Base-by-base conservation (phyloP, 1,140 invertebrate species). In the Drosophila nikananu region DNA sequence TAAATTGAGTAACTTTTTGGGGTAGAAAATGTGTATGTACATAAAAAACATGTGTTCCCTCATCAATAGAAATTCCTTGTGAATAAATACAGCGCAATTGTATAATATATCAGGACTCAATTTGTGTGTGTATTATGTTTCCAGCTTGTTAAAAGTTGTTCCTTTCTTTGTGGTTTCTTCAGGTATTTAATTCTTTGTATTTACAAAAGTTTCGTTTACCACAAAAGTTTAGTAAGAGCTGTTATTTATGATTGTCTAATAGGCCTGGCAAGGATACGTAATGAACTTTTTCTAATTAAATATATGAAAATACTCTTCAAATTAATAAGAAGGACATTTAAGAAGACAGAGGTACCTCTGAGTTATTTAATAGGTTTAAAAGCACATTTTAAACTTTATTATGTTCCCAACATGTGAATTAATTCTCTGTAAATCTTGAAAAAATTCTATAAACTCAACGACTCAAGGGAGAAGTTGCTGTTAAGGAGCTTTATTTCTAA, bases 1-100 rank as follows among this genome's bases (percentile, higher is more conserved):
- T 78, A 77, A 68, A 61, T 78, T 68, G 48, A 46, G 19, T 13
- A 74, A 75, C 49, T 71, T 71, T 66, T 32, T 15, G 4, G 30
- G 21, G 39, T n/a, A n/a, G 2, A 57, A 57, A 57, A 39, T 21
- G 17, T 10, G 5, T 21, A 23, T 10, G 5, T 55, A 23, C 19
- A 30, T 44, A 46, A 21, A 51, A 39, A 68, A 66, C 67, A 71
- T 68, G 64, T 68, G 67, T 46, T 46, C 12, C 48, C 48, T 25
- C 17, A 25, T 44, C 65, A 68, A 68, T 68, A 37, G 37, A n/a
- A 32, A 44, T 44, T 44, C 15, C 21, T 63, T 12, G 60, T 19
- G 39, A 52, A 52, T 52, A 52, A 52, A 52, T 30, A 32, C 55
- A 13, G n/a, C 17, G 17, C 48, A 65, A 51, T 25, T 4, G 25